phyloP scores from a whole-genome alignment of 1,140 invertebrate genomes.

The Spodoptera frugiperda region DNA sequence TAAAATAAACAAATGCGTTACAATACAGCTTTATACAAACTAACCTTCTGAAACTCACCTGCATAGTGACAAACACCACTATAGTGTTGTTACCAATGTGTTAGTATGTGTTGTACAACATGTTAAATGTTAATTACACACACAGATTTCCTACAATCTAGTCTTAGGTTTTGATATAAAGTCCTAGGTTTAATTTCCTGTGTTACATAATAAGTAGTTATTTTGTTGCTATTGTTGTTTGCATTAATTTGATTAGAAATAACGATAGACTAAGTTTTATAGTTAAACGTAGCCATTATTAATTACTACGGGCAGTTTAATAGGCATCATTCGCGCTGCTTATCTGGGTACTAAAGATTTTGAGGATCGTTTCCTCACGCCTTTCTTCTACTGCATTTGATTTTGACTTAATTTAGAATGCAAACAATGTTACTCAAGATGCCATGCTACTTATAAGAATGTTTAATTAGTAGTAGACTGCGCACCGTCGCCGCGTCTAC shows the following conservation, averaged over 20 bases:
- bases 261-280: not conserved
- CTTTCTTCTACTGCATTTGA: no score
- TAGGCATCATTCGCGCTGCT: no score
- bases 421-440: no score
- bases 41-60: not conserved
- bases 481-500: no score
- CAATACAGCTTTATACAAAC: constrained; percentile 22
- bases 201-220: constrained; percentile 9
- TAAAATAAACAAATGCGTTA: no score
- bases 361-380: no score
- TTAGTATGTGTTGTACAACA: constrained; percentile 34
- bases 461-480: no score
- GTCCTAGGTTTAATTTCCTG: constrained; percentile 35
- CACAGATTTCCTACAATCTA: constrained; percentile 30
- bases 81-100: constrained; percentile 28
- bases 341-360: no score
- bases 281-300: not conserved
- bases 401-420: no score
- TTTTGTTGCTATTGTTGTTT: not conserved
- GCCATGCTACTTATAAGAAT: no score
- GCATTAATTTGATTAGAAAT: not conserved
- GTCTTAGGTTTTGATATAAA: constrained; percentile 29
- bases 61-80: not conserved
- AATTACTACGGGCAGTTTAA: not conserved
- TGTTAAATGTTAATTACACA: constrained; percentile 48